Percentiles rank a stretch among this genome's conserved stretches.
Conservation (phyloP, 2,113 vertebrate species). For the Felis chaus region DNA sequence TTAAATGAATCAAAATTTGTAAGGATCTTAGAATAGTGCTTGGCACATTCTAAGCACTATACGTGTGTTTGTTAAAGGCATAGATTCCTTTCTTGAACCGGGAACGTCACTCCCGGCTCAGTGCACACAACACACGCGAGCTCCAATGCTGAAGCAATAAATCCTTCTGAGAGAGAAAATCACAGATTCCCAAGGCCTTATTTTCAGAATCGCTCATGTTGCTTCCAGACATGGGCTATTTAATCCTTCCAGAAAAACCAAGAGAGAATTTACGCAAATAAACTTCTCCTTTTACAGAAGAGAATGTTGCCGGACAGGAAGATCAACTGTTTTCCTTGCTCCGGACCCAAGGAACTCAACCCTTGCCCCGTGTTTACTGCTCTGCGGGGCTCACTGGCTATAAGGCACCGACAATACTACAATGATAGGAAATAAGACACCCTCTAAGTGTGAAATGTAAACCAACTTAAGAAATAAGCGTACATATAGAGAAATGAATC, state of each 20-base stretch:
- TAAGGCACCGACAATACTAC: not conserved
- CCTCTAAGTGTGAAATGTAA: not conserved
- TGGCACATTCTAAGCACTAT: not conserved
- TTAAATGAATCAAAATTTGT: constrained; percentile 23
- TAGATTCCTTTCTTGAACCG: constrained; percentile 20
- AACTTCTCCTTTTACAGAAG: constrained; percentile 74
- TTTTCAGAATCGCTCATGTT: constrained; percentile 73
- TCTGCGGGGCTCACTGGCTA: not conserved
- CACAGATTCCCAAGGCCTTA: constrained; percentile 53
- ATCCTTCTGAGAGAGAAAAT: constrained; percentile 68
- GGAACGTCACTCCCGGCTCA: not conserved
- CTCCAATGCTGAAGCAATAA: constrained; percentile 38
- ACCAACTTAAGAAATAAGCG: not conserved
- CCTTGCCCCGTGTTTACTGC: not conserved
- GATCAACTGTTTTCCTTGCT: constrained; percentile 38
- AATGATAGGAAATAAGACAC: not conserved
- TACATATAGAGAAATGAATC: not conserved
- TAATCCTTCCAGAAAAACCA: constrained; percentile 69
- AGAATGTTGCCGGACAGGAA: constrained; percentile 38
- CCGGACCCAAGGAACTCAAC: not conserved
- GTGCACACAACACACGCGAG: not conserved
- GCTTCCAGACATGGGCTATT: constrained; percentile 71
- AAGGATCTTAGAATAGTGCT: not conserved
- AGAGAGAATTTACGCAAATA: constrained; percentile 70
- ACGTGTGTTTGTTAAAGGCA: constrained; percentile 53